phyloP scores from a whole-genome alignment of 2,797 vertebrate genomes.

The Amniataba percoides region DNA sequence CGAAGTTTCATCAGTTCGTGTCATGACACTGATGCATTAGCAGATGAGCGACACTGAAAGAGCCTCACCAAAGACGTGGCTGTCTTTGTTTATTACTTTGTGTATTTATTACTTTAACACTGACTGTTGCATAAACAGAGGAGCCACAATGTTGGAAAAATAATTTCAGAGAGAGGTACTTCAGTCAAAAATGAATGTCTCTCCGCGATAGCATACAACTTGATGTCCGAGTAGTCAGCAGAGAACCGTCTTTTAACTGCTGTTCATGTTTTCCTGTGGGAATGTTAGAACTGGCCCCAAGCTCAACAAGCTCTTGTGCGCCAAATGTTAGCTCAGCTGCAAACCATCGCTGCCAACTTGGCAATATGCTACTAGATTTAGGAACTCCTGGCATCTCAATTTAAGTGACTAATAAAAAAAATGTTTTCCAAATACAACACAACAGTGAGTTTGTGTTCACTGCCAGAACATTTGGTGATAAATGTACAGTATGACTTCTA shows the following conservation, averaged over 20 bases:
- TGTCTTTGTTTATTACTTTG: neutral
- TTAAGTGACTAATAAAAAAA: slow-evolving; percentile 14
- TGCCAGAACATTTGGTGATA: slow-evolving; percentile 1
- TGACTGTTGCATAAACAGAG: neutral
- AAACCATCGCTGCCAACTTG: slow-evolving; percentile 29
- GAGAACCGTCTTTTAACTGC: slow-evolving; percentile 5
- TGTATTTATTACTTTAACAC: neutral
- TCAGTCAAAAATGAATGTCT: neutral
- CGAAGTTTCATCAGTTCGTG: neutral
- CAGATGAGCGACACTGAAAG: neutral
- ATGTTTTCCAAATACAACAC: neutral
- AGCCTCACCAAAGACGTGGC: neutral
- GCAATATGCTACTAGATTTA: slow-evolving; percentile 28
- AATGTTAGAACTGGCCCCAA: neutral
- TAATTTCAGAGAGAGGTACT: neutral
- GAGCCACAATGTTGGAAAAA: neutral
- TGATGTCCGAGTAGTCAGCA: neutral
- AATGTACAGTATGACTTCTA: neutral
- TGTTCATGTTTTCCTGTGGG: slow-evolving; percentile 22
- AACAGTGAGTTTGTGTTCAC: neutral
- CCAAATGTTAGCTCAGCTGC: slow-evolving; percentile 40
- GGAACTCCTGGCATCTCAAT: slow-evolving; percentile 31
- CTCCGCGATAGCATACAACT: neutral
- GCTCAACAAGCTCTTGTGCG: slow-evolving; percentile 14
- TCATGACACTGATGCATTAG: neutral